Percentiles rank a stretch among this genome's conserved stretches.
Conservation (phyloP, 2,113 vertebrate genomes). For the Gymnorhina tibicen region DNA sequence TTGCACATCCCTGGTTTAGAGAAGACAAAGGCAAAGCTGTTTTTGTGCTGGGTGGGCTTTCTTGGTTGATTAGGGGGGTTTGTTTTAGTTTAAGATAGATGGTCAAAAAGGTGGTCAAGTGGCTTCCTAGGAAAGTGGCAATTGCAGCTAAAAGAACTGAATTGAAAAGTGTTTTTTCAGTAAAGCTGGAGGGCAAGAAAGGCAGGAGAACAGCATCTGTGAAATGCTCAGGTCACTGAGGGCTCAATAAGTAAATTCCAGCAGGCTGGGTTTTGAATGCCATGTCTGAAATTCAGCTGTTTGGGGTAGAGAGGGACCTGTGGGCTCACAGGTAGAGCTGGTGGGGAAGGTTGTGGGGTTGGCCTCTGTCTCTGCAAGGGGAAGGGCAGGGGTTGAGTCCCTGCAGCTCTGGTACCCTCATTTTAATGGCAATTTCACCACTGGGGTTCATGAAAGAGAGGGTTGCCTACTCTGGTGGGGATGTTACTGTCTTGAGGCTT, state of each 20-base stretch:
- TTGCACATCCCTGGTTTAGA: neutral
- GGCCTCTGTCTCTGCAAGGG: neutral
- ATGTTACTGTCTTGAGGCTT: neutral
- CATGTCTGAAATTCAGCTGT: neutral
- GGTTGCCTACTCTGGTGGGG: neutral
- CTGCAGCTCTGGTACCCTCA: neutral
- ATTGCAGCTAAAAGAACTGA: neutral
- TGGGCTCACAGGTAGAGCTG: neutral
- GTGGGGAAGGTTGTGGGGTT: neutral
- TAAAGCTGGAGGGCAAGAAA: neutral
- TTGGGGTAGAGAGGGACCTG: neutral
- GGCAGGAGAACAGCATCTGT: neutral
- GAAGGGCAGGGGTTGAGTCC: neutral
- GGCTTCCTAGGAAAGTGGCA: neutral
- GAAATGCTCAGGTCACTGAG: neutral
- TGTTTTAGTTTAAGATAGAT: neutral
- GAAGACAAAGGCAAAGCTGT: neutral
- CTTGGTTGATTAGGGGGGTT: rapidly evolving
- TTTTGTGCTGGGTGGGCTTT: neutral
- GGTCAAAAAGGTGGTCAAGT: neutral
- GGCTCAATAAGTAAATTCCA: neutral
- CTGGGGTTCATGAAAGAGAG: rapidly evolving
- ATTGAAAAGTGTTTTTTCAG: neutral
- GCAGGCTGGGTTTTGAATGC: neutral
- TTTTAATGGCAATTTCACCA: neutral